Percentiles rank a stretch among this genome's conserved stretches.
Conservation (phyloP, 2,888 invertebrate species). For the Trissolcus brochymenae region DNA sequence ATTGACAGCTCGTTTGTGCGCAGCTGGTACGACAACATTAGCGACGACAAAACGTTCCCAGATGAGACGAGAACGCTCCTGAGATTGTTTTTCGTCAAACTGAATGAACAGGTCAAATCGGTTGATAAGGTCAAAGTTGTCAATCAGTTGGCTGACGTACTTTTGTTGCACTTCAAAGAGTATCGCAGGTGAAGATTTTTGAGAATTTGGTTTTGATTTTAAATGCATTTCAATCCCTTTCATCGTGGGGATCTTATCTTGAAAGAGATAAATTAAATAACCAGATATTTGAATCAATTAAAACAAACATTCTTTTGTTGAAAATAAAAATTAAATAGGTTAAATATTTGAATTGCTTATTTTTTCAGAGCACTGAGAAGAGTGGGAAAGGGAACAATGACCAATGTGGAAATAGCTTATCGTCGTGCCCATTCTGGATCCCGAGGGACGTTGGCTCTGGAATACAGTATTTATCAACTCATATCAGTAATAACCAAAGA, state of each 20-base stretch:
- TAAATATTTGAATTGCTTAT: no score
- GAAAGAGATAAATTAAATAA: no score
- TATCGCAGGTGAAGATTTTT: slow-evolving; percentile 76
- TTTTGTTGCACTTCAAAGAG: slow-evolving; percentile 81
- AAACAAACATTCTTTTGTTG: no score
- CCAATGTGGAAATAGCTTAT: slow-evolving; percentile 69
- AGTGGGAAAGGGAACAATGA: slow-evolving; percentile 67
- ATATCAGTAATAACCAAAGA: slow-evolving; percentile 80
- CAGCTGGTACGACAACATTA: slow-evolving; percentile 78
- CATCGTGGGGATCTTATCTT: no score
- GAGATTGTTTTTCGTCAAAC: slow-evolving; percentile 73
- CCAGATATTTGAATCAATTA: no score
- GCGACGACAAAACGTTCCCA: slow-evolving; percentile 76
- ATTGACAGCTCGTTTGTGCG: slow-evolving; percentile 77
- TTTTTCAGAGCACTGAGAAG: slow-evolving; percentile 65
- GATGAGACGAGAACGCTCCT: slow-evolving; percentile 75
- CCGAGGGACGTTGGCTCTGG: slow-evolving; percentile 73
- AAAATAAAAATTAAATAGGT: no score
- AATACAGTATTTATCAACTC: slow-evolving; percentile 80
- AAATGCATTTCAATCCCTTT: no score
- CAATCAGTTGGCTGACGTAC: slow-evolving; percentile 77
- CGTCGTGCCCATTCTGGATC: slow-evolving; percentile 70
- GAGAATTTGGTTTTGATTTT: no score
- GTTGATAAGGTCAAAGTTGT: slow-evolving; percentile 75
- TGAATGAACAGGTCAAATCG: slow-evolving; percentile 72